These are phyloP conservation scores for Chrysaora quinquecirrha DNA, from an alignment of 30 jellyfish, hydroid and myxozoan genomes.

Conservation along the genomic window DNA sequence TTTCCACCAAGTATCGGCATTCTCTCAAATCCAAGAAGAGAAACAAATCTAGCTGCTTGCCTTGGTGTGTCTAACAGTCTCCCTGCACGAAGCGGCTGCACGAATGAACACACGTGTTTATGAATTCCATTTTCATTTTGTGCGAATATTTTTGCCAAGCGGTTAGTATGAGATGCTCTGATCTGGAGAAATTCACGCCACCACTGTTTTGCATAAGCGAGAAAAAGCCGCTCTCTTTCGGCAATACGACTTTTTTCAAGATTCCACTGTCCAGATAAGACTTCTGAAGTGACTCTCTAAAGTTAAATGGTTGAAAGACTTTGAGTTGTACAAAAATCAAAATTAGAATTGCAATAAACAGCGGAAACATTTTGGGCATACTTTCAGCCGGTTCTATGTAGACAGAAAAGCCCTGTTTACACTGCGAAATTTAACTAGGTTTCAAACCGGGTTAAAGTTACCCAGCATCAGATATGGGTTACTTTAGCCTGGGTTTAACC, in stretches of 20 bases:
- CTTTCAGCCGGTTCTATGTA: no score
- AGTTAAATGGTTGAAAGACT: background rate
- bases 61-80: slow-evolving; percentile 89
- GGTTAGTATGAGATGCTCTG: slow-evolving; percentile 74
- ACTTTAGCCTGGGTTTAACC: no score
- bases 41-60: slow-evolving; percentile 96
- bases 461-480: no score
- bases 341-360: no score
- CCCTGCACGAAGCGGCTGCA: slow-evolving; percentile 81
- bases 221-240: slow-evolving; percentile 88
- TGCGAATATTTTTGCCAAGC: slow-evolving; percentile 91
- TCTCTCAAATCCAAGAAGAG: slow-evolving; percentile 77
- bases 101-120: slow-evolving; percentile 76
- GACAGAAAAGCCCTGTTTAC: no score
- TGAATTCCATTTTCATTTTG: slow-evolving; percentile 93
- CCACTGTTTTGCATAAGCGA: slow-evolving; percentile 93
- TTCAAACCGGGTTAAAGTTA: no score
- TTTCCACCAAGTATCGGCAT: slow-evolving; percentile 71
- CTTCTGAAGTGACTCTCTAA: slow-evolving; percentile 76
- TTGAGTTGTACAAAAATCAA: no score
- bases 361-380: no score
- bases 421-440: no score
- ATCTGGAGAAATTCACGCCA: slow-evolving; percentile 91
- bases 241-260: slow-evolving; percentile 84
- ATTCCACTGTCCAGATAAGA: slow-evolving; percentile 74